These are phyloP conservation scores for Thymelicus sylvestris DNA, from an alignment of 2,888 invertebrate genomes.

Conservation along the genomic window DNA sequence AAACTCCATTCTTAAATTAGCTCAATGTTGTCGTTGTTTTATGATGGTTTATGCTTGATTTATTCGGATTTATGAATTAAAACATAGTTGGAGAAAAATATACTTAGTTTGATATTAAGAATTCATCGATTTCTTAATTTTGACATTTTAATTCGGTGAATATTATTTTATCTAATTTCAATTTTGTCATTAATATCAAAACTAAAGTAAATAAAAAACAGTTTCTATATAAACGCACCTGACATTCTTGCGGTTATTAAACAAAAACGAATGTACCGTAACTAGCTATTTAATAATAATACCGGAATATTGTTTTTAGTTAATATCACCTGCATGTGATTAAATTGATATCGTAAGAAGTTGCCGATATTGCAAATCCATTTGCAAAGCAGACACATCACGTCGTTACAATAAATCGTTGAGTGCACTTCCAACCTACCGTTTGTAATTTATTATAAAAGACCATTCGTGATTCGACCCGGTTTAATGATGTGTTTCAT, in stretches of 20 bases:
- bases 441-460: constrained; percentile 54
- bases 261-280: constrained; percentile 27
- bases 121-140: too few species aligned
- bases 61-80: not conserved
- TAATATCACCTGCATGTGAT: constrained; percentile 31
- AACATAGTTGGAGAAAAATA: too few species aligned
- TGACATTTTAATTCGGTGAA: too few species aligned
- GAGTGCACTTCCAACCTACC: constrained; percentile 67
- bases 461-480: constrained; percentile 21
- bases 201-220: too few species aligned
- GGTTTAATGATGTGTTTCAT: constrained; percentile 9
- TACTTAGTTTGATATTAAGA: too few species aligned
- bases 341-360: constrained; percentile 42
- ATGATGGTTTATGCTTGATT: constrained; percentile 28
- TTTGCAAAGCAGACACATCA: constrained; percentile 62
- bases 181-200: too few species aligned
- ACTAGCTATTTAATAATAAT: constrained; percentile 23
- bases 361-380: constrained; percentile 56
- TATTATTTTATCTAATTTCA: too few species aligned
- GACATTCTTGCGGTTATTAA: not conserved
- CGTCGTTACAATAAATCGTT: constrained; percentile 71
- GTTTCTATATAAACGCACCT: not conserved
- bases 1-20: constrained; percentile 36
- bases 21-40: constrained; percentile 25
- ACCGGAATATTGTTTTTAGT: constrained; percentile 25